These are phyloP conservation scores for Ophion ellenae DNA, from an alignment of 2,888 invertebrate genomes.

Conservation along the genomic window DNA sequence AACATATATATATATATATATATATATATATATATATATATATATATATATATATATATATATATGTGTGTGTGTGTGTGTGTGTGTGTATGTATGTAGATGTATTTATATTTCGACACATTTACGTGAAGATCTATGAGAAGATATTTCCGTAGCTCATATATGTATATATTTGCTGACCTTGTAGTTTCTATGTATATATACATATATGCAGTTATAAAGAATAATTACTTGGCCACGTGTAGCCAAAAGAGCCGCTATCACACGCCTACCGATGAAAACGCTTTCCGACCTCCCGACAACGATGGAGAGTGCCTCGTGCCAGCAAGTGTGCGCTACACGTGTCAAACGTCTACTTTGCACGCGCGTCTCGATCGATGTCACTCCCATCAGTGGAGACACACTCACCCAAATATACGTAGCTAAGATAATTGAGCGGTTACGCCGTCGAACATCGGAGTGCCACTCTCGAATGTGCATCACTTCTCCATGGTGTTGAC, in stretches of 20 bases:
- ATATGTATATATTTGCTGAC: slow-evolving; percentile 5
- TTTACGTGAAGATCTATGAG: not conserved
- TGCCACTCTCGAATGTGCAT: too few species aligned
- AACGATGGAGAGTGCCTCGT: slow-evolving; percentile 36
- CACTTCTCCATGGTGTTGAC: too few species aligned
- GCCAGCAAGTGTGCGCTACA: slow-evolving; percentile 46
- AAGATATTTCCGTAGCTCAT: not conserved
- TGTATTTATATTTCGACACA: not conserved
- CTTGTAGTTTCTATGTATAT: not conserved
- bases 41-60: too few species aligned
- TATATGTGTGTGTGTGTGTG: too few species aligned
- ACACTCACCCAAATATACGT: not conserved
- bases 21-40: not conserved
- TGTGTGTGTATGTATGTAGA: slow-evolving; percentile 2
- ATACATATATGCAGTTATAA: not conserved
- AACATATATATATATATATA: not conserved
- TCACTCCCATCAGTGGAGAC: slow-evolving; percentile 33
- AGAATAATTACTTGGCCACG: slow-evolving; percentile 52
- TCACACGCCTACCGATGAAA: slow-evolving; percentile 33
- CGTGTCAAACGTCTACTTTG: slow-evolving; percentile 51
- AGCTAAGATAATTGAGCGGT: not conserved
- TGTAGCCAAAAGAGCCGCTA: slow-evolving; percentile 53
- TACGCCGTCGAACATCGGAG: not conserved
- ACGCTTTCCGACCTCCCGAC: slow-evolving; percentile 16
- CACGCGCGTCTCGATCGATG: slow-evolving; percentile 1